Conservation (phyloP, 2,797 vertebrate genomes). For the Benthosema pterotum region DNA sequence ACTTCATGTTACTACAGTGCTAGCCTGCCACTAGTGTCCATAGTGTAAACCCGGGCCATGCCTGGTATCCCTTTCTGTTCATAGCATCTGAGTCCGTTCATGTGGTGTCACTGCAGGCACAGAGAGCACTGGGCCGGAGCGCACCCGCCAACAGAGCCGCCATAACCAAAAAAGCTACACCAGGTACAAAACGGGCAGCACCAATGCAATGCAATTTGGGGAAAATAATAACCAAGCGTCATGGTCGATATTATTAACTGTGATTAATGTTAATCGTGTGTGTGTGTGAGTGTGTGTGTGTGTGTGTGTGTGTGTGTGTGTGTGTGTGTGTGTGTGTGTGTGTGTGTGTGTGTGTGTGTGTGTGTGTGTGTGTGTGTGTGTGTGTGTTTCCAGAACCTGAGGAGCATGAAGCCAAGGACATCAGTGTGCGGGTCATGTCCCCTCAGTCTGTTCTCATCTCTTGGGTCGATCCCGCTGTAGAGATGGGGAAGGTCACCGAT, state of each 20-base stretch:
- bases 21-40: conserved; percentile 57
- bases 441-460: conserved; percentile 93
- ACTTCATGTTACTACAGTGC: conserved; percentile 56
- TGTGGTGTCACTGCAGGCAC: conserved; percentile 93
- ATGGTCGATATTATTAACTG: too few species aligned
- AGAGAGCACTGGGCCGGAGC: conserved; percentile 83
- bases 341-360: conserved; percentile 30
- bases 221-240: too few species aligned
- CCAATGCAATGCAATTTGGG: too few species aligned
- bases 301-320: not conserved
- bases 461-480: conserved; percentile 90
- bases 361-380: conserved; percentile 20
- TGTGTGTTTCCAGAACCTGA: conserved; percentile 84
- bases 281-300: too few species aligned
- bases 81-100: conserved; percentile 97
- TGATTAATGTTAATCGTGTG: too few species aligned
- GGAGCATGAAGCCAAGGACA: conserved; percentile 85
- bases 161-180: conserved; percentile 82
- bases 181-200: conserved; percentile 80
- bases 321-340: not conserved
- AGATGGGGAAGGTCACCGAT: conserved; percentile 82
- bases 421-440: conserved; percentile 93
- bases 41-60: conserved; percentile 78
- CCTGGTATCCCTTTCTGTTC: conserved; percentile 83
- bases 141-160: conserved; percentile 81